phyloP scores from a whole-genome alignment of 2,113 vertebrate species.

The Pachycephala philippinensis region DNA sequence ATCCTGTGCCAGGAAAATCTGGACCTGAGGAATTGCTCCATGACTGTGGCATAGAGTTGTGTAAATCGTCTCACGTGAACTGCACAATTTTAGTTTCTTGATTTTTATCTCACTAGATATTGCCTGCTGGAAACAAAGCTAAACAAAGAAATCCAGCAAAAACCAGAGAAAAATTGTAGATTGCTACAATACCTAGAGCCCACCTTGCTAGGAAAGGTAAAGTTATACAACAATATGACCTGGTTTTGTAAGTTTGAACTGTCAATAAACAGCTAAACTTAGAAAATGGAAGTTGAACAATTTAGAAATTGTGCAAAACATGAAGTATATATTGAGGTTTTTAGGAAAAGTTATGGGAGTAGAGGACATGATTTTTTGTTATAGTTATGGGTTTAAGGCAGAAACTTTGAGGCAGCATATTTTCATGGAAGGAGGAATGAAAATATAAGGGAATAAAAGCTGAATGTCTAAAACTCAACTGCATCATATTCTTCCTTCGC shows the following conservation, averaged over 20 bases:
- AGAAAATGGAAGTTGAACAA: not conserved
- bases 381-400: not conserved
- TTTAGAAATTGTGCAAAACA: not conserved
- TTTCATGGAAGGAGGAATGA: not conserved
- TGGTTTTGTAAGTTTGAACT: not conserved
- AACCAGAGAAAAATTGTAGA: not conserved
- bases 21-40: not conserved
- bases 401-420: not conserved
- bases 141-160: not conserved
- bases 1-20: accelerated
- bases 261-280: not conserved
- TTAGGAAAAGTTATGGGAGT: not conserved
- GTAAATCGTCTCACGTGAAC: accelerated
- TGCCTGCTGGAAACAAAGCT: not conserved
- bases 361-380: not conserved
- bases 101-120: not conserved
- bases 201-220: not conserved
- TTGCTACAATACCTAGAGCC: not conserved
- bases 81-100: not conserved
- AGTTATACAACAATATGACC: accelerated
- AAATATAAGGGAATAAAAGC: not conserved
- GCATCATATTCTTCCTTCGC: not conserved
- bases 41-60: not conserved
- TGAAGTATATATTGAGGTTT: not conserved
- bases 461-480: not conserved